Percentiles rank a stretch among this genome's conserved stretches.
Evolutionary conservation across 2,113 vertebrate species (phyloP).

Genomic region (Pteronura brasiliensis): DNA sequence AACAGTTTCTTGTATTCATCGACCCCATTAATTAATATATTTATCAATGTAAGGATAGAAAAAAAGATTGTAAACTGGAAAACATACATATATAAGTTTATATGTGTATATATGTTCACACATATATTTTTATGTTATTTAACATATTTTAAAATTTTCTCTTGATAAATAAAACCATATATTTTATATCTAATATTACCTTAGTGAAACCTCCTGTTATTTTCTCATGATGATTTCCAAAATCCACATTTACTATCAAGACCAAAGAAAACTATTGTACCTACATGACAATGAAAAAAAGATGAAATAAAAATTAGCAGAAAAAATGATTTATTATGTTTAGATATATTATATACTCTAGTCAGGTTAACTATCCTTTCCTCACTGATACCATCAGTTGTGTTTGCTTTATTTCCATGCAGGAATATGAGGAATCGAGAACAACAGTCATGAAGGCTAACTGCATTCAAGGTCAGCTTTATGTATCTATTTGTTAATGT

Average conservation of each 20-base stretch:
- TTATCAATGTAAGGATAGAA: neutral
- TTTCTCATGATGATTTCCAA: neutral
- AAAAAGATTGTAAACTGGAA: neutral
- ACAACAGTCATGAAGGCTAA: neutral
- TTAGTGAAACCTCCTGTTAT: neutral
- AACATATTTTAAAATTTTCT: conserved; percentile 24
- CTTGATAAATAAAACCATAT: conserved; percentile 60
- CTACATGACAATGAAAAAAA: neutral
- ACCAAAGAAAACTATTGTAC: neutral
- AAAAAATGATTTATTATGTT: neutral
- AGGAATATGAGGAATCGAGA: neutral
- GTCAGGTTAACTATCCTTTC: neutral
- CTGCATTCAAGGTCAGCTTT: neutral
- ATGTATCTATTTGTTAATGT: neutral
- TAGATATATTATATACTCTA: neutral
- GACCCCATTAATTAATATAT: neutral
- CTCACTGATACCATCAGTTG: neutral
- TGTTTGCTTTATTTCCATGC: neutral
- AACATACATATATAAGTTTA: neutral
- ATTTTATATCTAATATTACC: conserved; percentile 4
- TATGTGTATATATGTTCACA: neutral
- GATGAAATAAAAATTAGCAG: neutral
- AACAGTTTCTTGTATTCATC: neutral
- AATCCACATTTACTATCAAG: conserved; percentile 1
- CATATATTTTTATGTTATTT: neutral